phyloP scores from a whole-genome alignment of 2,113 vertebrate species.

The Etheostoma spectabile region DNA sequence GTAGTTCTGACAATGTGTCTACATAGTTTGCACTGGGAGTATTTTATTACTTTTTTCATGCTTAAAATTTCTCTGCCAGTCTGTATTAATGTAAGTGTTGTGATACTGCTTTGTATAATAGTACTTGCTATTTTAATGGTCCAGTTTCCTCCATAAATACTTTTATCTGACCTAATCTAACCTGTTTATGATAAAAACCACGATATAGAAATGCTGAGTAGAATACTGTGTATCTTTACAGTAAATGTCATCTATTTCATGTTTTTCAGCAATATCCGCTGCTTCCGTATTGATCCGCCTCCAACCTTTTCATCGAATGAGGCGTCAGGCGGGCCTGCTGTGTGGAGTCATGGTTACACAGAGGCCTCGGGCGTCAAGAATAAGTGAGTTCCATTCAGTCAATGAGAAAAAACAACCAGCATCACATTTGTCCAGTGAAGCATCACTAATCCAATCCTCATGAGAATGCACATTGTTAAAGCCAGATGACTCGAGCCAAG shows the following conservation, averaged over 20 bases:
- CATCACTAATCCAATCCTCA: constrained; percentile 37
- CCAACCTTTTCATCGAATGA: constrained; percentile 88
- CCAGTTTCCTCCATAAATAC: not conserved
- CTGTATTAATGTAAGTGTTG: not conserved
- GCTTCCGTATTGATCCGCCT: constrained; percentile 96
- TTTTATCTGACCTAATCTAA: not conserved
- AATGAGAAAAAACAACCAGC: constrained; percentile 25
- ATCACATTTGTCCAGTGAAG: constrained; percentile 15
- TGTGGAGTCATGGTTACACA: constrained; percentile 98
- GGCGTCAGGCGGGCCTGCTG: constrained; percentile 90
- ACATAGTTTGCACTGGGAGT: not conserved
- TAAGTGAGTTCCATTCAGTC: constrained; percentile 87
- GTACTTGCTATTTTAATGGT: not conserved
- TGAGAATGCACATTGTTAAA: constrained; percentile 17
- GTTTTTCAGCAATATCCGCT: constrained; percentile 93
- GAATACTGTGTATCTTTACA: not conserved
- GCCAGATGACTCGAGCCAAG: constrained; percentile 37
- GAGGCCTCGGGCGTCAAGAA: constrained; percentile 97
- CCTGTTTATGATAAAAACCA: not conserved
- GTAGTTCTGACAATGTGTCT: not conserved
- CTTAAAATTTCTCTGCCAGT: not conserved
- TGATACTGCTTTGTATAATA: not conserved
- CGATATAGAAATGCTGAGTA: not conserved
- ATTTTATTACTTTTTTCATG: not conserved
- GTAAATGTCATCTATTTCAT: constrained; percentile 27